phyloP scores from a whole-genome alignment of 1,140 invertebrate genomes.

The Chlorops oryzae region DNA sequence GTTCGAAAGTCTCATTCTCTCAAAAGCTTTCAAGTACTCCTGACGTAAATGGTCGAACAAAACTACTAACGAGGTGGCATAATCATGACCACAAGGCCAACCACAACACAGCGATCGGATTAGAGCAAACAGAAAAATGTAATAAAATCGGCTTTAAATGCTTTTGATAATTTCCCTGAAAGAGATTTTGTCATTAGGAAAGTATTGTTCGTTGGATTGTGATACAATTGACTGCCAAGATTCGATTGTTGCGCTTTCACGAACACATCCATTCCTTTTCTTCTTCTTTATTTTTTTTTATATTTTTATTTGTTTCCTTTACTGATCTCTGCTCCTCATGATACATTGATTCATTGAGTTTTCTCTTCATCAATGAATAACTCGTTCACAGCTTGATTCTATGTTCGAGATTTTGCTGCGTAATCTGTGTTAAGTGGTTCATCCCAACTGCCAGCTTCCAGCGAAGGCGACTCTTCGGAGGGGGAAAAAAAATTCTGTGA shows the following conservation, averaged over 20 bases:
- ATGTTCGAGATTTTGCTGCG: conserved; percentile 45
- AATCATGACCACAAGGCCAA: conserved; percentile 23
- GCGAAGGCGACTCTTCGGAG: no score
- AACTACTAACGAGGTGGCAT: conserved; percentile 44
- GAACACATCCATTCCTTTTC: no score
- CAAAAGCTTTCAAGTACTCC: conserved; percentile 13
- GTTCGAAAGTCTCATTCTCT: no score
- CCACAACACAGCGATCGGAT: neutral
- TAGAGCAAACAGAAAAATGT: neutral
- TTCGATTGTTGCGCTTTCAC: no score
- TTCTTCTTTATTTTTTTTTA: no score
- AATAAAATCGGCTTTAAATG: conserved; percentile 6
- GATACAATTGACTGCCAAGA: no score
- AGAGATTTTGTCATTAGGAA: conserved; percentile 5
- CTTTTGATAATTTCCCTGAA: conserved; percentile 3
- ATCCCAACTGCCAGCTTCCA: conserved; percentile 38
- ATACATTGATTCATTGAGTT: no score
- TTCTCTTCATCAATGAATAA: no score
- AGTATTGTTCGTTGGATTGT: no score
- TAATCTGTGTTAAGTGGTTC: conserved; percentile 47
- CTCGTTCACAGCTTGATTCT: neutral
- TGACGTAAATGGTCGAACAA: conserved; percentile 39
- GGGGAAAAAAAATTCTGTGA: no score
- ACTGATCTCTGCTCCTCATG: no score
- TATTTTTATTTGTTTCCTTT: no score